Conservation (phyloP, 2,888 invertebrate species). For the Amorpha juglandis region DNA sequence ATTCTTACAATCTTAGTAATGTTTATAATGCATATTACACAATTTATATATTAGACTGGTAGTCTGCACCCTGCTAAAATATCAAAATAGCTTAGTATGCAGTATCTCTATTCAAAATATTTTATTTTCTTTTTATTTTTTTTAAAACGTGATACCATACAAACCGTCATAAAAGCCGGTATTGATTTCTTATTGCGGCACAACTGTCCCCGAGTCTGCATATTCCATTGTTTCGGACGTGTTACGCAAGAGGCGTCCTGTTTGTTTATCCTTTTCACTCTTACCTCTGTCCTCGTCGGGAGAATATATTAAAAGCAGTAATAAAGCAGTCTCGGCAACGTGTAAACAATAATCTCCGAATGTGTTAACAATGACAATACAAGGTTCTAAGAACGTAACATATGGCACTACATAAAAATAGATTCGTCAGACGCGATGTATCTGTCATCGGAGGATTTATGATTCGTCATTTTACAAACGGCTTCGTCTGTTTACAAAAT, state of each 20-base stretch:
- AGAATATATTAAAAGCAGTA: slow-evolving; percentile 50
- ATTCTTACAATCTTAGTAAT: neutral
- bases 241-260: slow-evolving; percentile 44
- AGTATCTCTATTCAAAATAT: too few species aligned
- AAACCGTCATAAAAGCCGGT: slow-evolving; percentile 31
- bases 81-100: too few species aligned
- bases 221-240: slow-evolving; percentile 36
- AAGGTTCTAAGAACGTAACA: neutral
- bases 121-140: neutral
- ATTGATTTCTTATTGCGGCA: slow-evolving; percentile 39
- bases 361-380: slow-evolving; percentile 30
- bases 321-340: slow-evolving; percentile 39
- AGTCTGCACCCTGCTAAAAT: too few species aligned
- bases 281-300: slow-evolving; percentile 34
- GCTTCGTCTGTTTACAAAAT: too few species aligned
- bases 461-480: too few species aligned
- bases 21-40: neutral
- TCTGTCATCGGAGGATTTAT: neutral
- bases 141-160: neutral
- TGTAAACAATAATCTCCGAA: slow-evolving; percentile 45
- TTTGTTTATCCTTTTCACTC: slow-evolving; percentile 34
- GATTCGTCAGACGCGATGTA: neutral
- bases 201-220: slow-evolving; percentile 30
- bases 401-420: slow-evolving; percentile 6
- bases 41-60: neutral